Evolutionary conservation across 2,888 invertebrate species (phyloP).

Genomic region (Ormyrus pomaceus): DNA sequence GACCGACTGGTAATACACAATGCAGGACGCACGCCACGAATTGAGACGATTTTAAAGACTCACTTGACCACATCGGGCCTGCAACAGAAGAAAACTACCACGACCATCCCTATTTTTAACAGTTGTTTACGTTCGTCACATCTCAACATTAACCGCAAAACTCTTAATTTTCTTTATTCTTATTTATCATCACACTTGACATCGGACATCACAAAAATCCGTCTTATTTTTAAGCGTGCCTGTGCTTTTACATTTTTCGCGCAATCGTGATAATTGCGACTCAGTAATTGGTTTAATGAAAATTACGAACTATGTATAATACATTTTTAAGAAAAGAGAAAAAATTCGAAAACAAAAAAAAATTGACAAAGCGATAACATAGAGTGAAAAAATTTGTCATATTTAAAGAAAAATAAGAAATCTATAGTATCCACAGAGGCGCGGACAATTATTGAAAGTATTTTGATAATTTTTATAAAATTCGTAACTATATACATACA

Average conservation of each 20-base stretch:
- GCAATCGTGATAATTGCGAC: conserved; percentile 50
- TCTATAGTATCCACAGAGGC: conserved; percentile 43
- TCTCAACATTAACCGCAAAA: conserved; percentile 65
- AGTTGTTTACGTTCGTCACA: conserved; percentile 73
- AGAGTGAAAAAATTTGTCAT: conserved; percentile 45
- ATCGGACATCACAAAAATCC: conserved; percentile 58
- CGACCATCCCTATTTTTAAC: conserved; percentile 73
- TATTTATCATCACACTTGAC: conserved; percentile 66
- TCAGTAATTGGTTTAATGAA: conserved; percentile 41
- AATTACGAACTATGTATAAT: conserved; percentile 50
- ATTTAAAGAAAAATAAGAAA: conserved; percentile 30
- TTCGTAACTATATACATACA: conserved; percentile 49
- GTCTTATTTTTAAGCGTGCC: conserved; percentile 52
- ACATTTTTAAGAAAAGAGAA: conserved; percentile 48
- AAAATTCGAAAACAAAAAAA: conserved; percentile 41
- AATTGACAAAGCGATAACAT: conserved; percentile 15
- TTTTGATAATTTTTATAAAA: conserved; percentile 59
- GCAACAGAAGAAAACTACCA: conserved; percentile 74
- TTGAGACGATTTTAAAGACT: conserved; percentile 75
- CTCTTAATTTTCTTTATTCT: conserved; percentile 63
- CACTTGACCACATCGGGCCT: conserved; percentile 75
- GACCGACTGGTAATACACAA: conserved; percentile 76
- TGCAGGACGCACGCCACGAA: conserved; percentile 76
- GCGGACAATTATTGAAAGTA: conserved; percentile 55
- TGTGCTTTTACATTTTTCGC: conserved; percentile 51